Base-by-base conservation (phyloP, 2,888 invertebrate genomes). In the Drosophila tripunctata region DNA sequence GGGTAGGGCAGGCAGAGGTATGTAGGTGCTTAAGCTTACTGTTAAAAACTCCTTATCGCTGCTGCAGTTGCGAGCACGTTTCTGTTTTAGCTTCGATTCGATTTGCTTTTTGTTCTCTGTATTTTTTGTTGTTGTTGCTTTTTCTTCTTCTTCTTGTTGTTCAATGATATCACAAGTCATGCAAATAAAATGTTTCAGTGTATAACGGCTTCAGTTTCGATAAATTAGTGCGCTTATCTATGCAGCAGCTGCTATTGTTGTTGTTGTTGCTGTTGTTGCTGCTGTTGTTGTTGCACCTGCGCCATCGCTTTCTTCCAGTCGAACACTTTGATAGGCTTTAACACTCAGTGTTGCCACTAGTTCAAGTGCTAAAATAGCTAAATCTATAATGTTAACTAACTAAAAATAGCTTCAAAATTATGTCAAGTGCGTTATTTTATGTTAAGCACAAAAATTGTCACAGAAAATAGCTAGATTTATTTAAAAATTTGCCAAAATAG, bases 201-300 rank as follows among this genome's bases (percentile, higher is more conserved):
- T 66, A 21, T 15, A 45, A 36, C 44, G 47, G 61, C 61, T 72
- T 38, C 43, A 60, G 56, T 65, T 65, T 48, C 88, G 80, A 80
- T 80, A 80, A 80, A 86, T 80, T 80, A 85, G 81, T 45, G 63
- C 30, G 48, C 52, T 75, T 88, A 88, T 88, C 87, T 79, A 69
- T 56, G 76, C 88, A 86, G 88, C 67, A 75, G 74, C 56, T 77
- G 81, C 43, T 64, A 19, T 40, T 51, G 41, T 22, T 58, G 41
- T 19, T 51, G 47, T 41, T 73, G 60, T 63, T 86, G 67, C 63
- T 79, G 66, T 45, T 74, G 63, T n/a, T 58, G 41, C 15, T 51
- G 47, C 41, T 73, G 60, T 63, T 86, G 67, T 65, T 79, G 66
- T 45, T 74, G 63, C 88, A 81, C 80, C 88, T 81, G 88, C 63